Conservation (phyloP, 1,140 invertebrate genomes). For the Papilio xuthus region DNA sequence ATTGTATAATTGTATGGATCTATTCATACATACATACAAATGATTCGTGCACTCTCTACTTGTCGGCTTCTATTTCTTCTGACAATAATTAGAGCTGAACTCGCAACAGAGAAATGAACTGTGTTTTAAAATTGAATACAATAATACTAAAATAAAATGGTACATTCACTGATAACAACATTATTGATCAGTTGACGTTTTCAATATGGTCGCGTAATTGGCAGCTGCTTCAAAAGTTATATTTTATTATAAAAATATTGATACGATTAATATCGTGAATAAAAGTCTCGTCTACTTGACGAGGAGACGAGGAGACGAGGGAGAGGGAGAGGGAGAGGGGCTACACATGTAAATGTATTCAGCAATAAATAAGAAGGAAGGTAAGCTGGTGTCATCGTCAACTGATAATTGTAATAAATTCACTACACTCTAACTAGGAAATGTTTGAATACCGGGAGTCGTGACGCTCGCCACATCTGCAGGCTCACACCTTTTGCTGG, state of each 20-base stretch:
- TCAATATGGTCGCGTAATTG: neutral
- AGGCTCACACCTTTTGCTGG: constrained; percentile 47
- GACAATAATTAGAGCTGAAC: neutral
- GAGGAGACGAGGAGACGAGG: no score
- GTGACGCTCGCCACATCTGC: no score
- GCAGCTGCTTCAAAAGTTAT: neutral
- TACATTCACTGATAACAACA: neutral
- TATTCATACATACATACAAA: constrained; percentile 5
- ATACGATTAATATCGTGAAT: neutral
- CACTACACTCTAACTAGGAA: constrained; percentile 14
- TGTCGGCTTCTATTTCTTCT: no score
- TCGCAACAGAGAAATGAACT: neutral
- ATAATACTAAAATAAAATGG: neutral
- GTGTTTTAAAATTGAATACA: neutral
- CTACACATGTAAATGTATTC: neutral
- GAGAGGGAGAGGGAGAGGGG: no score
- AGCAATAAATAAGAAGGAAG: constrained; percentile 15
- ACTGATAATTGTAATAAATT: neutral
- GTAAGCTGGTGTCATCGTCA: neutral
- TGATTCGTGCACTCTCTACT: neutral
- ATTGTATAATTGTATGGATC: constrained; percentile 10
- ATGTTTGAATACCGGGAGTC: neutral
- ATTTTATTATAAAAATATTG: neutral
- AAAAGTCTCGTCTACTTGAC: no score
- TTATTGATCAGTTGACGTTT: neutral